Evolutionary conservation across 2,797 vertebrate genomes (phyloP).

Genomic region (Craterocephalus amniculus): DNA sequence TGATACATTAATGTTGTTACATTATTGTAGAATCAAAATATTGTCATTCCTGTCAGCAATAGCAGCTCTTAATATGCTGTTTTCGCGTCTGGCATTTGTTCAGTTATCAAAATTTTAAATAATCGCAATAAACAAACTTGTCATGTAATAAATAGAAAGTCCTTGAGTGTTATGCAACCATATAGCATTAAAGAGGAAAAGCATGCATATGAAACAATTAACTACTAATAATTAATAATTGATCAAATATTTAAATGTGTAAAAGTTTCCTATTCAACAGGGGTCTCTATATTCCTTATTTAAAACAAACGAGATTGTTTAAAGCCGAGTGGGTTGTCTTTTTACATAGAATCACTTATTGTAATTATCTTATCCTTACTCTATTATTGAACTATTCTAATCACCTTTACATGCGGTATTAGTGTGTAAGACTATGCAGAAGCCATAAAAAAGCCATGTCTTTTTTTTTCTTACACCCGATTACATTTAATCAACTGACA

Average conservation of each 20-base stretch:
- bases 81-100: background rate
- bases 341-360: background rate
- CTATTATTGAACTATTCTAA: background rate
- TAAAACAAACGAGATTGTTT: background rate
- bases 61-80: background rate
- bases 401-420: background rate
- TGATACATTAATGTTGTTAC: background rate
- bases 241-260: no score
- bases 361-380: background rate
- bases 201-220: no score
- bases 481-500: background rate
- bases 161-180: no score
- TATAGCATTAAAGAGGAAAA: no score
- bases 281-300: no score
- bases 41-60: background rate
- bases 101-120: background rate
- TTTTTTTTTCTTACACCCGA: background rate
- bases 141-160: no score
- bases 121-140: no score
- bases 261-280: no score
- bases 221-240: no score
- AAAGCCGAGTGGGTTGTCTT: no score
- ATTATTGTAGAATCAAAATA: no score
- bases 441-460: background rate
- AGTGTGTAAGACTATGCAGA: background rate